phyloP scores from a whole-genome alignment of 2,113 vertebrate species.

The Suricata suricatta region DNA sequence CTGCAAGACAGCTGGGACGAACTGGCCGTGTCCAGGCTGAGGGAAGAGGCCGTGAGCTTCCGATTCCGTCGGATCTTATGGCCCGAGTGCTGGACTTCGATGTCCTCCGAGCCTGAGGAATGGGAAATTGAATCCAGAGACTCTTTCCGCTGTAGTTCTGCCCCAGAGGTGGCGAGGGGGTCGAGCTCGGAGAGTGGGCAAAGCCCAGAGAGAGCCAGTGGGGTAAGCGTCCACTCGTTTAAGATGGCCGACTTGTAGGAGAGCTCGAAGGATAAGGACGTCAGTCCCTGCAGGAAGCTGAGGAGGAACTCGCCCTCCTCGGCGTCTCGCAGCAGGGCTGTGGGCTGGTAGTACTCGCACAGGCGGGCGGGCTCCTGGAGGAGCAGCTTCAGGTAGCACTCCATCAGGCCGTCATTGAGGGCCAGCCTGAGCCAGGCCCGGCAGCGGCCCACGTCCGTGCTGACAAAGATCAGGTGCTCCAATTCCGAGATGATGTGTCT shows the following conservation, averaged over 20 bases:
- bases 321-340: conserved; percentile 90
- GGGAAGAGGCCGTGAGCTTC: conserved; percentile 87
- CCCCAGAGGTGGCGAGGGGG: conserved; percentile 42
- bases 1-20: conserved; percentile 96
- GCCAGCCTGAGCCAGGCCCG: conserved; percentile 96
- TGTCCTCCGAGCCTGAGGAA: conserved; percentile 89
- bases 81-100: conserved; percentile 83
- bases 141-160: conserved; percentile 82
- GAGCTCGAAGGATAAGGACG: conserved; percentile 92
- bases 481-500: conserved; percentile 93
- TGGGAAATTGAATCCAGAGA: conserved; percentile 92
- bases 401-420: conserved; percentile 93
- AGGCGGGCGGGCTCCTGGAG: conserved; percentile 90
- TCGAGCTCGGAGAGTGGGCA: conserved; percentile 85
- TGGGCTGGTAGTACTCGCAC: conserved; percentile 89
- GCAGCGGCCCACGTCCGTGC: conserved; percentile 93
- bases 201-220: conserved; percentile 92
- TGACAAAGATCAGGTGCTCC: conserved; percentile 92
- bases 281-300: conserved; percentile 94
- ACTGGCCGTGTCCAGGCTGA: conserved; percentile 92
- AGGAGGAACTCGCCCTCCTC: conserved; percentile 96
- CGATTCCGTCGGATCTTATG: conserved; percentile 70
- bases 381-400: conserved; percentile 94
- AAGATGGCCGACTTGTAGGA: conserved; percentile 96
- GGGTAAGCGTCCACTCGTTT: conserved; percentile 96